These are phyloP conservation scores for Bombus confusus DNA, from an alignment of 1,140 invertebrate species.

Conservation along the genomic window DNA sequence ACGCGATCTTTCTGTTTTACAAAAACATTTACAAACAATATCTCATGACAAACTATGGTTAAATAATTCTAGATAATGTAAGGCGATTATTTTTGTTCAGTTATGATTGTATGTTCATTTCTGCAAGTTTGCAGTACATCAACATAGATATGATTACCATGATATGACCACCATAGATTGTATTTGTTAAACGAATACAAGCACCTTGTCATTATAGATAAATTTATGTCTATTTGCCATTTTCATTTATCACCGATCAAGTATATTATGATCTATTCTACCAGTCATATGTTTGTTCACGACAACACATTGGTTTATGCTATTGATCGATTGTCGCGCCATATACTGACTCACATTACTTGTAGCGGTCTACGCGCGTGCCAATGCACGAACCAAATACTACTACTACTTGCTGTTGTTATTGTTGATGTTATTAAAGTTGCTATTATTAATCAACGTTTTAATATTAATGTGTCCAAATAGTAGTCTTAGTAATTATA, in stretches of 20 bases:
- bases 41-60: background rate
- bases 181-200: background rate
- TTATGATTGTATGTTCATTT: background rate
- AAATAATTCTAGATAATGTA: background rate
- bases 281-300: background rate
- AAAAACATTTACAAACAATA: too few species aligned
- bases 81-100: background rate
- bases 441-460: too few species aligned
- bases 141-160: background rate
- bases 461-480: background rate
- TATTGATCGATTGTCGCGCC: background rate
- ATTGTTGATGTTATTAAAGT: too few species aligned
- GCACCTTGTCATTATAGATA: background rate
- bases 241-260: slow-evolving; percentile 17
- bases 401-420: too few species aligned
- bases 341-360: background rate
- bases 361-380: background rate
- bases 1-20: too few species aligned
- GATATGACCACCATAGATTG: background rate
- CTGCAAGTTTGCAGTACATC: background rate
- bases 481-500: background rate
- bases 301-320: background rate
- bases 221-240: slow-evolving; percentile 2
- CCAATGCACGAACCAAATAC: too few species aligned
- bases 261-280: slow-evolving; percentile 6